These are phyloP conservation scores for Himalopsyche phryganea DNA, from an alignment of 1,140 invertebrate genomes.

Conservation along the genomic window DNA sequence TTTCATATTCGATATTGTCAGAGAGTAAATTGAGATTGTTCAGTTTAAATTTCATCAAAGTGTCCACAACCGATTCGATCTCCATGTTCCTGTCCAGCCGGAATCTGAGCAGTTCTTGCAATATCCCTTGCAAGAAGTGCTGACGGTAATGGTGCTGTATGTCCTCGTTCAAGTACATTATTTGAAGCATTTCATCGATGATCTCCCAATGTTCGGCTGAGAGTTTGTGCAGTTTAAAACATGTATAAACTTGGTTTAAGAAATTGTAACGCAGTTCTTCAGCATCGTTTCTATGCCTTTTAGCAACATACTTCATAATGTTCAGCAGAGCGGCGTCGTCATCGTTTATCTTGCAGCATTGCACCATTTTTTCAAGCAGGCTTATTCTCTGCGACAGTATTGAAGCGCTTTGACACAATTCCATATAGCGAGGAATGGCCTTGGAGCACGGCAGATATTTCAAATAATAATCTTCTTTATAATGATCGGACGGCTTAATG, in stretches of 20 bases:
- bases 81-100: constrained; percentile 9
- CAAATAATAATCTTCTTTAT: constrained; percentile 18
- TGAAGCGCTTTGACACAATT: constrained; percentile 4
- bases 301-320: constrained; percentile 20
- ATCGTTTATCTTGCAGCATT: constrained; percentile 27
- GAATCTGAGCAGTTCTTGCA: constrained; percentile 14
- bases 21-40: constrained; percentile 14
- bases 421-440: constrained; percentile 19
- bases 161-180: constrained; percentile 24
- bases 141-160: constrained; percentile 13
- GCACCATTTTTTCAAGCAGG: constrained; percentile 18
- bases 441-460: constrained; percentile 11
- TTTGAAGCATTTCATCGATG: constrained; percentile 24
- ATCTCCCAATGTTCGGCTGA: constrained; percentile 24
- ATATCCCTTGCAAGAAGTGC: constrained; percentile 11
- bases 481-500: not conserved
- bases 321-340: constrained; percentile 10
- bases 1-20: constrained; percentile 11
- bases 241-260: constrained; percentile 10
- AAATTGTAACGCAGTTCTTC: constrained; percentile 19
- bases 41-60: constrained; percentile 16
- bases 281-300: constrained; percentile 27
- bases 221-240: constrained; percentile 12
- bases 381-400: constrained; percentile 1
- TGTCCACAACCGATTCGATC: constrained; percentile 17